Base-by-base conservation (phyloP, 2,888 invertebrate species). In the Julus scandinavius region DNA sequence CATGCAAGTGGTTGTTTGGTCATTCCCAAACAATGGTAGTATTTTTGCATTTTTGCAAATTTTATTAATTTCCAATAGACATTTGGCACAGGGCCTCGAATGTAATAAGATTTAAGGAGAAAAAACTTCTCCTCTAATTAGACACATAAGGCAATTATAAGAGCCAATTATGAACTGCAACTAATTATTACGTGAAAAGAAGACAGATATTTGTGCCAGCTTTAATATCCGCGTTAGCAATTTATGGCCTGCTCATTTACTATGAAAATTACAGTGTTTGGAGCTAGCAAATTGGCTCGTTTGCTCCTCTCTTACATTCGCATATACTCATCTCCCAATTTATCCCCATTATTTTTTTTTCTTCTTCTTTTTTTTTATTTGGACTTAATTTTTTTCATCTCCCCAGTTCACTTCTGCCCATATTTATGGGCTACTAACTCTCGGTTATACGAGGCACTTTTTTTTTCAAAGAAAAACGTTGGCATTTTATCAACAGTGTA, bases 201-300 rank as follows among this genome's bases (percentile, higher is more conserved):
- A 84, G 84, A 84, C 84, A 84, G 84, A 84, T 84, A 84, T 84
- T 84, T 84, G 84, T 45, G 84, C 45, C 40, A 45, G 45, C 84
- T 40, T 41, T 41, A 40, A 84, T 41, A 45, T 41, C 40, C 40
- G 84, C 40, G 45, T 40, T 84, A 45, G 45, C 40, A 84, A 84
- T 84, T 84, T 84, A 84, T 84, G 17, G 84, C n/a, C 17, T 84
- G 84, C 84, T 84, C 84, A 84, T 84, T 84, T 84, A 84, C 41
- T 84, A 84, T 84, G 84, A 84, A 84, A 84, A 84, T 84, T 84
- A 84, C 84, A 84, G 84, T 84, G 84, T 40, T 41, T 41, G 45
- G 45, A 84, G 20, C 41, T 17, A 45, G 84, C 41, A 58, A 58
- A 58, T 58, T 58, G 58, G 58, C 58, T 58, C 58, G 58, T 58